These are phyloP conservation scores for Cassiopea andromeda DNA, from an alignment of 30 jellyfish, hydroid and myxozoan species.

Conservation along the genomic window DNA sequence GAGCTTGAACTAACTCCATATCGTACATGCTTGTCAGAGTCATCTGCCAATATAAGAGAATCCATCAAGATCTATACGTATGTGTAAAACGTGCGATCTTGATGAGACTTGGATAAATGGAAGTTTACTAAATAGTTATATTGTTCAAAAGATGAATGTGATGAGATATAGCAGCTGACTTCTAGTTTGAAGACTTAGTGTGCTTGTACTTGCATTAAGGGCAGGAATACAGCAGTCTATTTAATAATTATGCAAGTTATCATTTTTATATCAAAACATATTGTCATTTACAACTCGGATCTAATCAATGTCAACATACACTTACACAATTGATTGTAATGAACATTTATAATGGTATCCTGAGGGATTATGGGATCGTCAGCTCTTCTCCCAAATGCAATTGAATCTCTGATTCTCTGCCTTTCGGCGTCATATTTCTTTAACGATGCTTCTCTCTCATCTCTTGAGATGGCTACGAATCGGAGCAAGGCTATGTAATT, in stretches of 20 bases:
- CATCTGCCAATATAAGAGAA: not conserved
- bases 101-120: no score
- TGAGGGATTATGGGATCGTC: conserved; percentile 7
- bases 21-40: conserved; percentile 2
- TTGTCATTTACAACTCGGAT: not conserved
- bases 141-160: no score
- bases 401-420: conserved; percentile 52
- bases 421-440: conserved; percentile 57
- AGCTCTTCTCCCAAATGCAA: conserved; percentile 79
- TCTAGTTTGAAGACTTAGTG: no score
- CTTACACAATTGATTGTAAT: not conserved
- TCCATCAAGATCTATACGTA: no score
- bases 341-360: not conserved
- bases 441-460: conserved; percentile 42
- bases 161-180: no score
- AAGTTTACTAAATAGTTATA: no score
- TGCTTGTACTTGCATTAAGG: no score
- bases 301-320: not conserved
- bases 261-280: no score
- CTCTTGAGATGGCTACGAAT: conserved; percentile 45
- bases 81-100: no score
- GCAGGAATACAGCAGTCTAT: no score
- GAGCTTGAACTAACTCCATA: conserved; percentile 7
- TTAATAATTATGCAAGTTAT: no score
- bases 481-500: no score